These are phyloP conservation scores for Pocillopora meandrina DNA, from an alignment of 92 coral and sea anemone genomes.

Conservation along the genomic window DNA sequence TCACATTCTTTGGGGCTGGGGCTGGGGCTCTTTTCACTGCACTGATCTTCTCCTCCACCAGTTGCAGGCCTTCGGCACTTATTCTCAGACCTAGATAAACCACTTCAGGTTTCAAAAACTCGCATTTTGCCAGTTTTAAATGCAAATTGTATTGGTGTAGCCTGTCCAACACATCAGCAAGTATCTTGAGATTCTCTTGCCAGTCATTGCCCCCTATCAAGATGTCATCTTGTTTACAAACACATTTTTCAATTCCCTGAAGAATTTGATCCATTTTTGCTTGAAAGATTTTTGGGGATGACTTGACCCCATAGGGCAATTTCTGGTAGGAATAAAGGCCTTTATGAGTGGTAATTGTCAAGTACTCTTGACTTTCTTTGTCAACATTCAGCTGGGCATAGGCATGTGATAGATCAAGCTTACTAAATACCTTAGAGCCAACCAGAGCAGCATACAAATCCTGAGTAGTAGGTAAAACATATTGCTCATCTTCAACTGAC, in stretches of 20 bases:
- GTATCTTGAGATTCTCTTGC: too few relatives aligned
- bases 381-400: conserved; percentile 42
- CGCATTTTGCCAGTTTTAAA: too few relatives aligned
- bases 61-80: conserved; percentile 62
- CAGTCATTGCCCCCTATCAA: too few relatives aligned
- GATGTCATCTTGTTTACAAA: too few relatives aligned
- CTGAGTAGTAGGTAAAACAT: conserved; percentile 54
- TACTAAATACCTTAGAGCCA: too few relatives aligned
- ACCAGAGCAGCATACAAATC: conserved; percentile 51
- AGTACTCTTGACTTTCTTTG: conserved; percentile 8
- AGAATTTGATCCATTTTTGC: too few relatives aligned
- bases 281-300: conserved; percentile 50
- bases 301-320: conserved; percentile 34
- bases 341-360: conserved; percentile 68
- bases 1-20: conserved; percentile 54
- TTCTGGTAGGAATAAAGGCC: conserved; percentile 53
- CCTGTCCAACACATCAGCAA: too few relatives aligned
- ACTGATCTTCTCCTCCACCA: conserved; percentile 59
- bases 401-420: conserved; percentile 34
- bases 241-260: too few relatives aligned
- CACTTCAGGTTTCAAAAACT: conserved; percentile 56
- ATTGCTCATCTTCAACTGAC: conserved; percentile 34
- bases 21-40: conserved; percentile 64
- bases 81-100: conserved; percentile 60
- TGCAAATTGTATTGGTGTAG: too few relatives aligned